Conservation (phyloP, 2,113 vertebrate genomes). For the Oncorhynchus nerka region DNA sequence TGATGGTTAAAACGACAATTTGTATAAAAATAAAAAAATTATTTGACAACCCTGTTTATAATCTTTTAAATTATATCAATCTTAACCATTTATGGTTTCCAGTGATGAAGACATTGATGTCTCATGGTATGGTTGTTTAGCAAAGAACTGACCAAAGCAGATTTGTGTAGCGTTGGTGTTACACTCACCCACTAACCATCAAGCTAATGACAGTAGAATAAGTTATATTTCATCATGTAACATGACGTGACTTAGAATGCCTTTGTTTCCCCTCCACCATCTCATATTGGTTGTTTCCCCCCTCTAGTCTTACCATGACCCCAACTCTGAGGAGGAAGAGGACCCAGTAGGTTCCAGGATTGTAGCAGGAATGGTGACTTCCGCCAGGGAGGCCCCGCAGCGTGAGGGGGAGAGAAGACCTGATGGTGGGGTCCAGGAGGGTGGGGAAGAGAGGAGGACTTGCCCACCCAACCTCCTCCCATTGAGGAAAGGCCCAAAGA, state of each 20-base stretch:
- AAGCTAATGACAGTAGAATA: not conserved
- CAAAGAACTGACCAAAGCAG: no score
- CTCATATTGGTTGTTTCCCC: no score
- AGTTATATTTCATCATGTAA: not conserved
- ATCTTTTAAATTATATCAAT: no score
- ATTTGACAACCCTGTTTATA: no score
- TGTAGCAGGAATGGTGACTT: constrained; percentile 58
- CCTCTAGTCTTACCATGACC: constrained; percentile 61
- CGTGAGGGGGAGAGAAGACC: constrained; percentile 31
- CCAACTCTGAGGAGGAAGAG: constrained; percentile 77
- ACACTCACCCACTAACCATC: not conserved
- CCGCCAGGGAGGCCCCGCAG: constrained; percentile 33
- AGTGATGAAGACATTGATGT: no score
- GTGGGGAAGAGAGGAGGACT: constrained; percentile 62
- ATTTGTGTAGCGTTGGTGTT: no score
- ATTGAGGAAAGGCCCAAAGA: constrained; percentile 61
- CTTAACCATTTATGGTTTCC: no score
- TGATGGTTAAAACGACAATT: no score
- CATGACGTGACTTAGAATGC: no score
- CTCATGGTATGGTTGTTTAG: no score
- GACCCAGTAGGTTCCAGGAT: constrained; percentile 67
- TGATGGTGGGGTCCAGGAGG: constrained; percentile 15
- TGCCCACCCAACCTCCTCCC: constrained; percentile 66
- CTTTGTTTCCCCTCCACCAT: not conserved
- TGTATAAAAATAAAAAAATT: no score